Evolutionary conservation across 2,888 invertebrate genomes (phyloP), one percentile per base, ranked within the genome.

Genomic region (Adelognathus sp.): DNA sequence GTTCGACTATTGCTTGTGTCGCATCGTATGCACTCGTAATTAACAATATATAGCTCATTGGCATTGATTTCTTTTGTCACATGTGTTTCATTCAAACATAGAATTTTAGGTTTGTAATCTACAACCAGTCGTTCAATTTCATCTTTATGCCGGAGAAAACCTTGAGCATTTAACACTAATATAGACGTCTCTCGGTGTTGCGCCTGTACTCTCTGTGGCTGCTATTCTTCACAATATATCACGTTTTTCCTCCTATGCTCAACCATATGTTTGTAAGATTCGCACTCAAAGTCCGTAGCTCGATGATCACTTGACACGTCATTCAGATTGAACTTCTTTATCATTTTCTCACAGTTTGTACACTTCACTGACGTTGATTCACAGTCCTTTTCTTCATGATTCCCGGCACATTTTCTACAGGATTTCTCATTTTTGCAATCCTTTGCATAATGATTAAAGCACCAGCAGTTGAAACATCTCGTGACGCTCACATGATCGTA

Each of bases 331-430:
- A 63, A 63, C 9, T 72, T 46, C n/a, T 72, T 29, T 2, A 63
- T 41, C 50, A 50, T 61, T 16, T 27, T 29, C 9, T 16, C 14
- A 21, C 72, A 72, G 27, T 72, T 72, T 1, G 3, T 21, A 44
- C 72, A 72, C 27, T 72, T 72, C 24, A 63, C 61, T 4, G 7
- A 1, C 2, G 33, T 46, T 11, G 31, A 36, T 11, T 21, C 9
- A 9, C 52, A 72, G 3, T 72, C 61, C 14, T 18, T 61, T 50
- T 61, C 71, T 6, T 31, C 18, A 39, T 72, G 72, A n/a, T 16
- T 27, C 11, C 54, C 71, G 7, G 36, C 33, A 36, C 71, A 71
- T 71, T 46, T 71, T 9, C 71, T 29, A 50, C 71, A 71, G 9
- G 16, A 54, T 11, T 24, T 21, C 6, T 63, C 54, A 16, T 72